Conservation (phyloP, 2,797 vertebrate genomes). For the Enteromius anoplus region DNA sequence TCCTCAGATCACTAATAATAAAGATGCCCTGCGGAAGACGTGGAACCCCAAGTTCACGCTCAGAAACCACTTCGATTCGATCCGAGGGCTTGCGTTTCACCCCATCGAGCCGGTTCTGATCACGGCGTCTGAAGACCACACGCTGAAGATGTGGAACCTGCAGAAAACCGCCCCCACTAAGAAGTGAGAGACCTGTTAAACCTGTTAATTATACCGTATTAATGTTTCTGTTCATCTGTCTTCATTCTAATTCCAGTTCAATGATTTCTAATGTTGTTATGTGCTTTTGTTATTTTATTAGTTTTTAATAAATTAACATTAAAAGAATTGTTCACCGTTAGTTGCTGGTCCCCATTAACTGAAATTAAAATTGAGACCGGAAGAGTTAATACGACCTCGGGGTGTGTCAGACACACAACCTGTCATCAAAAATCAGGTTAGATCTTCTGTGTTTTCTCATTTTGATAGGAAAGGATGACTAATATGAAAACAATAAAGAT, state of each 20-base stretch:
- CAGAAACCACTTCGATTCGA: conserved; percentile 97
- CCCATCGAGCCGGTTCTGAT: conserved; percentile 93
- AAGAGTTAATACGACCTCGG: too few relatives aligned
- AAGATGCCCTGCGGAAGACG: conserved; percentile 96
- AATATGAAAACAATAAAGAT: too few relatives aligned
- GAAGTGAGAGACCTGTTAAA: conserved; percentile 73
- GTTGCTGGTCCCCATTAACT: too few relatives aligned
- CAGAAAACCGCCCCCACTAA: conserved; percentile 98
- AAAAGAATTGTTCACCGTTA: too few relatives aligned
- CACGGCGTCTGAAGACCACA: conserved; percentile 98
- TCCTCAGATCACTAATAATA: conserved; percentile 93
- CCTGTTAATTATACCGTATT: neutral
- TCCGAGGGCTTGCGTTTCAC: conserved; percentile 93
- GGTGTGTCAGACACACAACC: too few relatives aligned
- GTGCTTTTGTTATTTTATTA: too few relatives aligned
- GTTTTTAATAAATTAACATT: too few relatives aligned
- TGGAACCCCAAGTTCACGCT: conserved; percentile 99
- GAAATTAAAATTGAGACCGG: too few relatives aligned
- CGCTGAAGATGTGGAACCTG: conserved; percentile 99
- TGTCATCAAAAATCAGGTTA: neutral
- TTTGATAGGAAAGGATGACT: too few relatives aligned
- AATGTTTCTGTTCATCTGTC: neutral
- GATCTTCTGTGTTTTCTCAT: too few relatives aligned
- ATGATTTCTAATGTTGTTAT: too few relatives aligned
- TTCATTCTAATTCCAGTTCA: neutral